These are phyloP conservation scores for Varanus salvator DNA, from an alignment of 2,113 vertebrate species.

Conservation along the genomic window DNA sequence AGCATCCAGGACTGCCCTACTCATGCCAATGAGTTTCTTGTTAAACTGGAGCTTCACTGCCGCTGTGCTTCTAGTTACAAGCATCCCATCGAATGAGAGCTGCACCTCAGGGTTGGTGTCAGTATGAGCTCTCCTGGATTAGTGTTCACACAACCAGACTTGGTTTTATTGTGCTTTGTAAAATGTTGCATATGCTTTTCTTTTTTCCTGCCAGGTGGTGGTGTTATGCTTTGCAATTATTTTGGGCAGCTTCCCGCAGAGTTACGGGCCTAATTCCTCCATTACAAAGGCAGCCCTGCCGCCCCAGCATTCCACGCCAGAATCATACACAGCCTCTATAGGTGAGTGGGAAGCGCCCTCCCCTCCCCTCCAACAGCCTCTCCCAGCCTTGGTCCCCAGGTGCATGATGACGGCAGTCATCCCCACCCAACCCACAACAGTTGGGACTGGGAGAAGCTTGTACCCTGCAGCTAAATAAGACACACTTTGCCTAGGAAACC, in stretches of 20 bases:
- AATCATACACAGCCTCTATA: constrained; percentile 89
- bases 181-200: not conserved
- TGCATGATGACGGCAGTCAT: no score
- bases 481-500: not conserved
- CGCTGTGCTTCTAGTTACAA: not conserved
- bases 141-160: not conserved
- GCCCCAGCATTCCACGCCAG: constrained; percentile 80
- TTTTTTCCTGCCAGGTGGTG: constrained; percentile 81
- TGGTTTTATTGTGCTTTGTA: not conserved
- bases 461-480: not conserved
- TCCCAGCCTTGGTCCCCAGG: not conserved
- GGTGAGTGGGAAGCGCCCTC: constrained; percentile 75
- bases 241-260: constrained; percentile 91
- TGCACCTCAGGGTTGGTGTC: not conserved
- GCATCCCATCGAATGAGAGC: not conserved
- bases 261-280: constrained; percentile 84
- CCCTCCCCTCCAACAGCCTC: not conserved
- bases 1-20: constrained; percentile 3
- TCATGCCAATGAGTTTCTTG: not conserved
- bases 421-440: not conserved
- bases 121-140: fast-evolving
- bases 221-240: constrained; percentile 93
- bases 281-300: constrained; percentile 85
- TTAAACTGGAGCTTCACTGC: not conserved
- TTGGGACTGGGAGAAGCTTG: not conserved